Base-by-base conservation (phyloP, 2,888 invertebrate genomes). In the Cyclophora punctaria region DNA sequence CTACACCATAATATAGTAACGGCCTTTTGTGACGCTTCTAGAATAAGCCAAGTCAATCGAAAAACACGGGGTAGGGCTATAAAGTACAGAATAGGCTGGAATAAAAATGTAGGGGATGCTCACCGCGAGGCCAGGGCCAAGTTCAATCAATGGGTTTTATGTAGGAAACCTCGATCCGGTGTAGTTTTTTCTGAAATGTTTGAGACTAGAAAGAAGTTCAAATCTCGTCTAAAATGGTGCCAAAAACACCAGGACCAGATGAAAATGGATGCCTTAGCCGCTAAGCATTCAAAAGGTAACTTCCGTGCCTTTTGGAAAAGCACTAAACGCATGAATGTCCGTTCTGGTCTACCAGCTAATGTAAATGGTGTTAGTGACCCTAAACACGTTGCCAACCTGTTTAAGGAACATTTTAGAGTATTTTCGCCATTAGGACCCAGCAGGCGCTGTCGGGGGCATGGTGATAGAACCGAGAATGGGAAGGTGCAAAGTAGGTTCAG, bases 21-120 rank as follows among this genome's bases (percentile, higher is more conserved):
- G 7, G 47, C 51, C 4, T 44, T 61, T 3, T 35, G 37, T 3
- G 41, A 51, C 4, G 51, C 58, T 0, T 52, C 60, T 5, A 35
- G 3, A 5, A 7, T 1, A 4, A 42, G 4, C n/a, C 42, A 7
- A 3, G n/a, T n/a, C n/a, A 42, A 4, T 6, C n/a, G 4, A 4
- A 6, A 6, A 6, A 7, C 5, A 41, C 35, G 7, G 5, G 41
- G 6, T 35, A 2, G 43, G 5, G 5, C 0, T 7, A 47, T 35
- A 33, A 33, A 7, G 41, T 47, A 3, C 5, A 62, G n/a, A 6
- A 46, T 2, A n/a, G 59, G 62, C 0, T 64, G 63, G 63, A 64
- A 62, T 43, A 52, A 47, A 3, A 46, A 64, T 35, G 62, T 64
- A 4, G 50, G 49, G 2, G 50, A 41, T 6, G 57, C 60, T 34